phyloP scores from a whole-genome alignment of 1,140 invertebrate genomes.

The Atta cephalotes region DNA sequence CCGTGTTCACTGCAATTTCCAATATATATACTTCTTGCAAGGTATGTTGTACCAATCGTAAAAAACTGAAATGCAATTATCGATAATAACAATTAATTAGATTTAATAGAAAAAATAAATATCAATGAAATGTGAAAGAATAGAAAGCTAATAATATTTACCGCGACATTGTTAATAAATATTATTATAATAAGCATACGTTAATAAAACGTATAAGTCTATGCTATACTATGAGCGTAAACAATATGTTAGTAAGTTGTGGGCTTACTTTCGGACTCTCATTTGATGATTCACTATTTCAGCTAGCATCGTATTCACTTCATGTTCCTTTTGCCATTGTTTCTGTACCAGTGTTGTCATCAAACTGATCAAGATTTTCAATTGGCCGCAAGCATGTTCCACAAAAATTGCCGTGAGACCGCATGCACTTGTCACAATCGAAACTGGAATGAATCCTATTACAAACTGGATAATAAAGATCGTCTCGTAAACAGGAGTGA shows the following conservation, averaged over 20 bases:
- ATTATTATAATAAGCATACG: background rate
- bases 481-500: constrained; percentile 42
- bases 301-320: constrained; percentile 63
- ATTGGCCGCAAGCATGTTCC: constrained; percentile 30
- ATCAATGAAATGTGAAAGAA: background rate
- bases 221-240: background rate
- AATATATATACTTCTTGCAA: constrained; percentile 76
- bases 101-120: background rate
- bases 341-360: constrained; percentile 16
- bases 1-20: constrained; percentile 76
- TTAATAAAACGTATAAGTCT: background rate
- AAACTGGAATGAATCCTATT: constrained; percentile 15
- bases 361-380: constrained; percentile 36
- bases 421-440: constrained; percentile 15
- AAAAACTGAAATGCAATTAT: constrained; percentile 50
- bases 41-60: constrained; percentile 47
- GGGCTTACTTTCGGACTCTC: constrained; percentile 25
- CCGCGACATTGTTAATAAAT: no score
- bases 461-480: constrained; percentile 11
- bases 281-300: constrained; percentile 75
- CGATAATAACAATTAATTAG: background rate
- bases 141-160: background rate
- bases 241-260: background rate
- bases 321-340: background rate
- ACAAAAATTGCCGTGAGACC: constrained; percentile 26